phyloP scores from a whole-genome alignment of 2,113 vertebrate species.

The Macrotus californicus region DNA sequence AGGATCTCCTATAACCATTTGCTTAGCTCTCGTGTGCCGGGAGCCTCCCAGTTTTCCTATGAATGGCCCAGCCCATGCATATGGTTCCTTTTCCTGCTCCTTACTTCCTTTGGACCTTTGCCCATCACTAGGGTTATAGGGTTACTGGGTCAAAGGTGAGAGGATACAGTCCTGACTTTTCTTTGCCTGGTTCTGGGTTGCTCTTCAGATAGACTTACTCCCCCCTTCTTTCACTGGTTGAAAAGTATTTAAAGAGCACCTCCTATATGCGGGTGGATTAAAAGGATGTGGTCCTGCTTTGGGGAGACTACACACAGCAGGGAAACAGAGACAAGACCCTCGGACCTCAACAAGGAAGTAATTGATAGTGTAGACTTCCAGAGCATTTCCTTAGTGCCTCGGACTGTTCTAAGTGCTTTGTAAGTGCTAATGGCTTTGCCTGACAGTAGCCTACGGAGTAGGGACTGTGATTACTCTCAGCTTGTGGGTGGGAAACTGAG shows the following conservation, averaged over 20 bases:
- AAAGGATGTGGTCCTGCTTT: not conserved
- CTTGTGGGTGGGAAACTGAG: not conserved
- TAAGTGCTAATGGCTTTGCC: not conserved
- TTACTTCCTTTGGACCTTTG: not conserved
- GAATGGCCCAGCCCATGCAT: not conserved
- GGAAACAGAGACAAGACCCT: not conserved
- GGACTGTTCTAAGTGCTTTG: not conserved
- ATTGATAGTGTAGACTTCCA: not conserved
- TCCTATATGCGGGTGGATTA: not conserved
- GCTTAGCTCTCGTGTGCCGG: not conserved
- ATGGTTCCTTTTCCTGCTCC: not conserved
- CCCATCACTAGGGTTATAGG: not conserved
- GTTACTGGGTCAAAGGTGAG: not conserved
- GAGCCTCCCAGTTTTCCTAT: not conserved
- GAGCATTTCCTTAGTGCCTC: not conserved
- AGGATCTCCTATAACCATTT: not conserved
- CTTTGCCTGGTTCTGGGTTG: not conserved
- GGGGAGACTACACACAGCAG: not conserved
- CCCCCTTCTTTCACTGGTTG: not conserved
- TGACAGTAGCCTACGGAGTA: fast-evolving
- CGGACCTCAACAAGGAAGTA: not conserved
- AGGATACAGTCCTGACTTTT: not conserved
- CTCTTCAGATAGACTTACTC: not conserved
- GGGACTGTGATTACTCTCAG: not conserved
- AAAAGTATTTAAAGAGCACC: not conserved